Evolutionary conservation across 2,797 vertebrate genomes (phyloP), one percentile per base, ranked within the genome.

Genomic region (Chromis chromis): DNA sequence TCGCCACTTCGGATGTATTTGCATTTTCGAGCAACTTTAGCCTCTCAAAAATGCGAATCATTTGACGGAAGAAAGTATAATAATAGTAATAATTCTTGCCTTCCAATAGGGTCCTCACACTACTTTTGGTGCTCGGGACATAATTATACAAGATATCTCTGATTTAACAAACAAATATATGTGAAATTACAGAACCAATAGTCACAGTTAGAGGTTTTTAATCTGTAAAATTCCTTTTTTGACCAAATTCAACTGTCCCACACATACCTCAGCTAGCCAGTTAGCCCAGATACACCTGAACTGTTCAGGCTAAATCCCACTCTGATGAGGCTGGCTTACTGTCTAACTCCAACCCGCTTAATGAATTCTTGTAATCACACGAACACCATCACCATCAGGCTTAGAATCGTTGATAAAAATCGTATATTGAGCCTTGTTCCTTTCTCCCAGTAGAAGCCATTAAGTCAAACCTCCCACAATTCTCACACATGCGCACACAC

Each of bases 371-470:
- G 16, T 42, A 21, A 73, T 64, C 52, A 54, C 17, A 48, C 50
- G 44, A 68, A 63, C 24, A 46, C 19, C 59, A 72, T 42, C 24
- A 46, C 19, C 59, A 72, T 42, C 25, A 28, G 21, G 12, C 27
- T 54, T 22, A 64, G 39, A 62, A 24, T 64, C 25, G 42, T 24
- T 69, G 36, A 62, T 67, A 54, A 72, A n/a, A 70, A 72, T 49
- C 0, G 5, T 68, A 7, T 31, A 52, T 44, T 0, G 3, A 57
- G 27, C 67, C 46, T 74, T 73, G 60, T 67, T 84, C 17, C 71
- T 65, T 66, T 65, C 50, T 63, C 54, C 49, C 65, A 28, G 39
- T 60, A 22, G 57, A 71, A 77, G 39, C 65, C 61, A 70, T 73
- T 73, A 59, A 64, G 39, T 68, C 66, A 73, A 81, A 74, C 33